Conservation (phyloP, 2,797 vertebrate genomes). For the Coracias cyanogaster region DNA sequence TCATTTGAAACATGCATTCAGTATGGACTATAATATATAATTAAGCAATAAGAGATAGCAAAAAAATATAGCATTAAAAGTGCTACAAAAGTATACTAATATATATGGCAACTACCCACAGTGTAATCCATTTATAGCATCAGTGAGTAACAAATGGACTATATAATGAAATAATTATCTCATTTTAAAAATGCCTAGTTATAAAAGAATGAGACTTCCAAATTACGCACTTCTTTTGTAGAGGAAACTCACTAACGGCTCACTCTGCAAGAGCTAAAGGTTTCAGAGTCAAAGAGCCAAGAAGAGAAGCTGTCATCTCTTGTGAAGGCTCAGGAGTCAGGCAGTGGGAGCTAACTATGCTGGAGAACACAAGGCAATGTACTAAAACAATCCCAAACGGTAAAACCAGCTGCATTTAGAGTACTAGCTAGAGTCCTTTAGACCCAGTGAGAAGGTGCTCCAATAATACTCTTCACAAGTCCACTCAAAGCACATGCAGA, state of each 20-base stretch:
- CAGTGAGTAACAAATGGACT: background rate
- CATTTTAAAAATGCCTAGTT: background rate
- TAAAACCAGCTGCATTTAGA: background rate
- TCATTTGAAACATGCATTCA: background rate
- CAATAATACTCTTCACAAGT: background rate
- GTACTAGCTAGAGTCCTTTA: background rate
- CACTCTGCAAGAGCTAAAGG: background rate
- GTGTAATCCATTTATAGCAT: slow-evolving; percentile 15
- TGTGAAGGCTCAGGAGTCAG: background rate
- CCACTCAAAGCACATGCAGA: background rate
- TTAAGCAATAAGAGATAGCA: background rate
- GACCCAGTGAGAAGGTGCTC: background rate
- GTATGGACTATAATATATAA: background rate
- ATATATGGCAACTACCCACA: slow-evolving; percentile 7
- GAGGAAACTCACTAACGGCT: background rate
- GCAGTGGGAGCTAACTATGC: background rate
- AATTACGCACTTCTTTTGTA: background rate
- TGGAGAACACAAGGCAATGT: background rate
- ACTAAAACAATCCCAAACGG: background rate
- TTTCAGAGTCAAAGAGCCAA: background rate
- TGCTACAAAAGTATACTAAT: background rate
- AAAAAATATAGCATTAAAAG: background rate
- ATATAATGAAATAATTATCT: slow-evolving; percentile 25
- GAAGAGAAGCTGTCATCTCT: background rate
- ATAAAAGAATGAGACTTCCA: background rate